Evolutionary conservation across 2,797 vertebrate species (phyloP).

Genomic region (Acestrorhynchus altus): DNA sequence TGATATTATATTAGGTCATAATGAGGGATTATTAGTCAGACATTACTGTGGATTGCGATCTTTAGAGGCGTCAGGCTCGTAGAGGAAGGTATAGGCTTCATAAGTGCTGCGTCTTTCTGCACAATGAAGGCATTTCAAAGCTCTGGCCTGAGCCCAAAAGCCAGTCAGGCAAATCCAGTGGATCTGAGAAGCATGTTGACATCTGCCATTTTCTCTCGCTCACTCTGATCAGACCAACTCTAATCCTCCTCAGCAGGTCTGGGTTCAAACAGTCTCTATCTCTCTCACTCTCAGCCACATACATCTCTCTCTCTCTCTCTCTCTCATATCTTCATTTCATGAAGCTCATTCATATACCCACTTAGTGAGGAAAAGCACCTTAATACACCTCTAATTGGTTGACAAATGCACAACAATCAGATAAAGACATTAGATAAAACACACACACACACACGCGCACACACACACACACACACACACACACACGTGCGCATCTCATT

Average conservation of each 20-base stretch:
- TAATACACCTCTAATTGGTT: neutral
- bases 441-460: neutral
- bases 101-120: neutral
- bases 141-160: conserved; percentile 63
- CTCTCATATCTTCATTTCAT: neutral
- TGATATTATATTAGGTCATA: neutral
- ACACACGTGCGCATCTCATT: neutral
- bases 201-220: conserved; percentile 69
- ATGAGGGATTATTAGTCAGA: conserved; percentile 19
- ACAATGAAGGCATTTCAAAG: conserved; percentile 64
- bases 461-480: neutral
- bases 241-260: conserved; percentile 57
- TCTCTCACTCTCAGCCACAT: conserved; percentile 26
- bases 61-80: neutral
- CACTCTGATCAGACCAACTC: conserved; percentile 45
- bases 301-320: conserved; percentile 26
- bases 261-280: conserved; percentile 39
- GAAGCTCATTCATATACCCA: neutral
- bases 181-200: conserved; percentile 73
- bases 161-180: conserved; percentile 68
- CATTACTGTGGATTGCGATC: conserved; percentile 13
- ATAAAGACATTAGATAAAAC: neutral
- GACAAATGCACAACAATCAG: neutral
- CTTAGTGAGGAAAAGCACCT: neutral
- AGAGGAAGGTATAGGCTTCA: conserved; percentile 38